Percentiles rank a stretch among this genome's conserved stretches.
phyloP scores from a whole-genome alignment of 2,797 vertebrate genomes.

The Gouania willdenowi region DNA sequence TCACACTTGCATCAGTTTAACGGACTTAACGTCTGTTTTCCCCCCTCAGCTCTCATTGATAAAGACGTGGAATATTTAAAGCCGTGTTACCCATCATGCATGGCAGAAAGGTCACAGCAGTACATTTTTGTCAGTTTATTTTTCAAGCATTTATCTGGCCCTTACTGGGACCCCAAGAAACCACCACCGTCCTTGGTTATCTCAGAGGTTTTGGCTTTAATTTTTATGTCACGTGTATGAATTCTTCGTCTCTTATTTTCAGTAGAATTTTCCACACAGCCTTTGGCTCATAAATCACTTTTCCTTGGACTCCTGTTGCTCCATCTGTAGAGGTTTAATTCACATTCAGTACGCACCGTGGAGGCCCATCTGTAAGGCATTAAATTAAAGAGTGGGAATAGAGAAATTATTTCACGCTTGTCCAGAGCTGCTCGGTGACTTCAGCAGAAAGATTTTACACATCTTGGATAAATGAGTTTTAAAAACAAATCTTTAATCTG shows the following conservation, averaged over 20 bases:
- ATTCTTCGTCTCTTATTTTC: conserved; percentile 29
- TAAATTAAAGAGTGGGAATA: conserved; percentile 65
- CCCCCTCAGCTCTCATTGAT: conserved; percentile 5
- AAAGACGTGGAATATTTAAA: no score
- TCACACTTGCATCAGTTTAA: background rate
- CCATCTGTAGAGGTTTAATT: no score
- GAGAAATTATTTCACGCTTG: conserved; percentile 64
- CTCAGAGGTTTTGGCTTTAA: conserved; percentile 19
- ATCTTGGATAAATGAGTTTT: conserved; percentile 21
- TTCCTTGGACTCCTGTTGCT: conserved; percentile 10
- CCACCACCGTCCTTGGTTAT: no score
- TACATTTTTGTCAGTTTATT: no score
- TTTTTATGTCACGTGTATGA: conserved; percentile 8
- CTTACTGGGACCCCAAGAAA: no score
- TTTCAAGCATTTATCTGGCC: no score
- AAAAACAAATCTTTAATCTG: conserved; percentile 27
- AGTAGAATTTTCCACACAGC: conserved; percentile 31
- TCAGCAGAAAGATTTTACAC: conserved; percentile 28
- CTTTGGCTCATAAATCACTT: conserved; percentile 10
- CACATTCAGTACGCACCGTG: no score
- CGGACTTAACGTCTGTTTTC: conserved; percentile 4
- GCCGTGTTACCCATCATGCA: no score
- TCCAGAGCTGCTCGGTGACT: conserved; percentile 31
- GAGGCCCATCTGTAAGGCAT: conserved; percentile 70
- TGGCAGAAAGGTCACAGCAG: no score